Evolutionary conservation across 2,113 vertebrate species (phyloP).

Genomic region (Psammodynastes pulverulentus): DNA sequence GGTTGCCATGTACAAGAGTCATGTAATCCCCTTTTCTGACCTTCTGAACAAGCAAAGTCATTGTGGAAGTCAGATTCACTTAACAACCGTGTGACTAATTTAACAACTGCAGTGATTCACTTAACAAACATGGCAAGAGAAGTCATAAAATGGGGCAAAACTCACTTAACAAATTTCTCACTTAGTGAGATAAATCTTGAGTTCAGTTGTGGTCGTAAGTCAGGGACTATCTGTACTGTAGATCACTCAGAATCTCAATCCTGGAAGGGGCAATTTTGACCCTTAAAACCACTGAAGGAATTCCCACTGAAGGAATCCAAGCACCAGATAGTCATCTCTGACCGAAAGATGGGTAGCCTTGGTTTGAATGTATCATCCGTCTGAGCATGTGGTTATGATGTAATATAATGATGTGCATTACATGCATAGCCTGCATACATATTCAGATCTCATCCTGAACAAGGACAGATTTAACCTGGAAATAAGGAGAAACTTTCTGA

Average conservation of each 20-base stretch:
- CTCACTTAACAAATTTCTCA: not conserved
- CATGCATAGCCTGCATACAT: not conserved
- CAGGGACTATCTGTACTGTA: not conserved
- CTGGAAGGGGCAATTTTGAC: not conserved
- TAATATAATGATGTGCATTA: not conserved
- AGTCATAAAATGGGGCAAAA: not conserved
- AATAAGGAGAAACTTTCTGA: too few relatives aligned
- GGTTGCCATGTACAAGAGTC: not conserved
- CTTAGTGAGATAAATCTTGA: not conserved
- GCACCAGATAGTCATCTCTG: not conserved
- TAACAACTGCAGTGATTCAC: not conserved
- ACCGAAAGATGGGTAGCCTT: not conserved
- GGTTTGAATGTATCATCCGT: not conserved
- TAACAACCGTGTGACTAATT: not conserved
- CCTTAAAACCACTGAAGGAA: not conserved
- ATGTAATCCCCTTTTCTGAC: not conserved
- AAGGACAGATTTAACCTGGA: too few relatives aligned
- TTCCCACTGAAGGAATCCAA: not conserved
- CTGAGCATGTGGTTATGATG: not conserved
- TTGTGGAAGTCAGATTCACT: not conserved
- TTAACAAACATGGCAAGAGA: not conserved
- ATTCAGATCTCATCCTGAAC: not conserved
- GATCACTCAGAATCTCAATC: not conserved
- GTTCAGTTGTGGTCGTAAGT: not conserved
- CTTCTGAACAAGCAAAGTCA: not conserved